Evolutionary conservation across 2,797 vertebrate genomes (phyloP), one percentile per base, ranked within the genome.

Genomic region (Anabas testudineus): DNA sequence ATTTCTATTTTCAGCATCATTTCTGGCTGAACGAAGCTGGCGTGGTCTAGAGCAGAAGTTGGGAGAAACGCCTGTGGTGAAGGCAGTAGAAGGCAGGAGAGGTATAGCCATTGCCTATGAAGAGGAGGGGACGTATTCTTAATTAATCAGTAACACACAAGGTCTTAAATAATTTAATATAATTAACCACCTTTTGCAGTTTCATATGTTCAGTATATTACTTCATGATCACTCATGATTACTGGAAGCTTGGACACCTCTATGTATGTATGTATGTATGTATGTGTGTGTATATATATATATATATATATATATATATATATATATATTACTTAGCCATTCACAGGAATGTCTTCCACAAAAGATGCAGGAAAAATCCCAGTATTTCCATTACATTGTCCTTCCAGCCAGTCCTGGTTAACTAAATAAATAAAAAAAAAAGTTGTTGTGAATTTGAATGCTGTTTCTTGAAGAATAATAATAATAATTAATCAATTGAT

Each of bases 91-190:
- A 47, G 98, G 98, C 67, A 94, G 95, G 65, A 96, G 93, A 76
- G 98, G 98, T 32, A 96, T 99, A 56, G 97, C 98, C 32, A 97
- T 99, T 4, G 96, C 96, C 59, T 98, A 97, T 13, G 97, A 98
- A 67, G 95, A 97, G 39, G 97, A 98, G 68, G 94, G 93, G 66
- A 77, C 45, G 6, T 19, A 14, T 0, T 37, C 63, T 4, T 26
- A 0, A 53, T 32, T 57, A 8, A 54, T 8, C 36, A 52, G 6
- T 10, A 22, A 34, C 37, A 28, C 9, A 48, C 41, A n/a, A 26
- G 3, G 12, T 48, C 32, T 21, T 9, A 26, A 9, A 26, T 19
- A 19, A 5, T 52, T 30, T 28, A n/a, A n/a, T n/a, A n/a, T n/a
- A n/a, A n/a, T n/a, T n/a, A n/a, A n/a, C n/a, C n/a, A n/a, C n/a